Percentiles rank a stretch among this genome's conserved stretches.
Evolutionary conservation across 2,113 vertebrate genomes (phyloP).

Genomic region (Cyphomyrus plagiostoma): DNA sequence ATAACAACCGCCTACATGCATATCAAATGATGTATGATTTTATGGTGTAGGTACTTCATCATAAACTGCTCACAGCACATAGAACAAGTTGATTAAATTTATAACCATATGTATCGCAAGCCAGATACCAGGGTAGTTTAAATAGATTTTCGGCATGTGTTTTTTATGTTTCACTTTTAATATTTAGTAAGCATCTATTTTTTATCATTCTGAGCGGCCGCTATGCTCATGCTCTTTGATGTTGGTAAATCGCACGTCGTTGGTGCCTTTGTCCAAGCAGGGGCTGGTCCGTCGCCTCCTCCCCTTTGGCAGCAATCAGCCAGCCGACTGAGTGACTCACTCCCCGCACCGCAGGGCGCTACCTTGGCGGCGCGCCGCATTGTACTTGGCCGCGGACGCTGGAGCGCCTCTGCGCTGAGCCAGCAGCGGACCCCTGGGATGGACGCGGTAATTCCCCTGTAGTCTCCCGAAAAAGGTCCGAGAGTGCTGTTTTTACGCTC

Average conservation of each 20-base stretch:
- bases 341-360: neutral
- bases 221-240: neutral
- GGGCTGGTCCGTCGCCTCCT: neutral
- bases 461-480: neutral
- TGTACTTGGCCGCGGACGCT: neutral
- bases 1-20: slow-evolving; percentile 48
- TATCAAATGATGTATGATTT: slow-evolving; percentile 8
- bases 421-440: neutral
- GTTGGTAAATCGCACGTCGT: neutral
- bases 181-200: neutral
- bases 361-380: neutral
- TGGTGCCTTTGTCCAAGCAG: neutral
- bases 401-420: neutral
- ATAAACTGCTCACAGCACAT: neutral
- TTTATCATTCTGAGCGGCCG: neutral
- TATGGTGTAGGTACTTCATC: neutral
- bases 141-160: neutral
- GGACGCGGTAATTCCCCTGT: neutral
- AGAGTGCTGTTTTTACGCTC: neutral
- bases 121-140: neutral
- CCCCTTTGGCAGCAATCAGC: neutral
- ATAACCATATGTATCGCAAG: neutral
- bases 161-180: neutral
- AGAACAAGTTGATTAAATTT: neutral
- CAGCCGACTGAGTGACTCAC: slow-evolving; percentile 7